Conservation (phyloP, 2,888 invertebrate species). For the Ichneumoninae sp. region DNA sequence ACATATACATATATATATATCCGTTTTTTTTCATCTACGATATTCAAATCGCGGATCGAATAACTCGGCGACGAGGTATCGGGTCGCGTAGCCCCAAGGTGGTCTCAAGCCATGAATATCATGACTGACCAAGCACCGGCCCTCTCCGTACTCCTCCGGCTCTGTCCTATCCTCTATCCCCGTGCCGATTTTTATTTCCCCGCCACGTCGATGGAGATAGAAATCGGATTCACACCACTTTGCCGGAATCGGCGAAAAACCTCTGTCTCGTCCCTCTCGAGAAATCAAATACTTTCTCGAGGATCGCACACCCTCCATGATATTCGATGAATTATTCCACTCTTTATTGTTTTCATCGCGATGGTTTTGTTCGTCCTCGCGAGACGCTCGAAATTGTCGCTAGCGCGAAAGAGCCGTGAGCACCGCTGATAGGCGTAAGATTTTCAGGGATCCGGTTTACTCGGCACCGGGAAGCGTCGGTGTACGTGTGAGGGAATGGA, state of each 20-base stretch:
- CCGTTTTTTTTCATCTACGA: constrained; percentile 75
- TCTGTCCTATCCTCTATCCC: constrained; percentile 8
- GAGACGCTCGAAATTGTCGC: constrained; percentile 17
- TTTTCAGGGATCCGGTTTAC: constrained; percentile 53
- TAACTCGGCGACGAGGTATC: constrained; percentile 76
- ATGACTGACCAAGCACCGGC: constrained; percentile 81
- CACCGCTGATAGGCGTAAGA: constrained; percentile 67
- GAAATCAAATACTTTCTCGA: constrained; percentile 36
- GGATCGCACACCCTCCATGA: background rate
- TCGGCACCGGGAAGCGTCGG: constrained; percentile 27
- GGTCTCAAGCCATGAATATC: constrained; percentile 84
- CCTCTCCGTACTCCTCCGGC: constrained; percentile 3
- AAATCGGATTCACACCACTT: constrained; percentile 56
- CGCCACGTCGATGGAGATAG: constrained; percentile 34
- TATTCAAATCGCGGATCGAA: constrained; percentile 84
- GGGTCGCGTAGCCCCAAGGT: constrained; percentile 77
- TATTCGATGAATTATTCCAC: constrained; percentile 7
- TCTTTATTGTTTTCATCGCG: background rate
- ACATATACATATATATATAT: constrained; percentile 21
- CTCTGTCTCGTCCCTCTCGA: background rate
- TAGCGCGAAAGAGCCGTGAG: constrained; percentile 46
- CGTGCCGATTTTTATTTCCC: constrained; percentile 2
- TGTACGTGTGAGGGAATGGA: constrained; percentile 42
- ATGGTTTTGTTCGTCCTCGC: constrained; percentile 13
- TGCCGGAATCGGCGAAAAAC: constrained; percentile 22